Percentiles rank a stretch among this genome's conserved stretches.
phyloP scores from a whole-genome alignment of 2,797 vertebrate genomes.

The Acomys russatus region DNA sequence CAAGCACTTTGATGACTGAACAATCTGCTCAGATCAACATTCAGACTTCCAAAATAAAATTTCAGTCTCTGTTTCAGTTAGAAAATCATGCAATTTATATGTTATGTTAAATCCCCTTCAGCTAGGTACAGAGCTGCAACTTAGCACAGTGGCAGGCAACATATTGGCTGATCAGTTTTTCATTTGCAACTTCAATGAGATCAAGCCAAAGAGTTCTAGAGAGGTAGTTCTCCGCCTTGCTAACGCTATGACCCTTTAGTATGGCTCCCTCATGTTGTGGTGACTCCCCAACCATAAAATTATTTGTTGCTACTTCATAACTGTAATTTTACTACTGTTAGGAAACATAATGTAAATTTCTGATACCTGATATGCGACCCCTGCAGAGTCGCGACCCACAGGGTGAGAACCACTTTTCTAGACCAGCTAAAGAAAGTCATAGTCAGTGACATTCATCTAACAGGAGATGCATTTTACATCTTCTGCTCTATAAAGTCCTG shows the following conservation, averaged over 20 bases:
- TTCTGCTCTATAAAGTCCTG: neutral
- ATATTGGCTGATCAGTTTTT: neutral
- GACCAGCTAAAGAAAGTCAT: neutral
- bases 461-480: neutral
- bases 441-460: neutral
- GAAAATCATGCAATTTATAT: neutral
- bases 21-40: neutral
- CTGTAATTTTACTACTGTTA: neutral
- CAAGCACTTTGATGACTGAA: neutral
- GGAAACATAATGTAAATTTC: neutral
- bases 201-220: constrained; percentile 42
- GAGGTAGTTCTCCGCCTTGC: neutral
- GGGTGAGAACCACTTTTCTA: neutral
- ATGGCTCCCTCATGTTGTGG: neutral
- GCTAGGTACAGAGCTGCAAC: constrained; percentile 4
- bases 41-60: neutral
- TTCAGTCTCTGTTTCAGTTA: neutral
- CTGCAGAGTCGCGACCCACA: neutral
- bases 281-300: neutral
- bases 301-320: no score
- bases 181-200: constrained; percentile 14
- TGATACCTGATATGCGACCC: neutral
- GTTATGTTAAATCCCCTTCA: neutral
- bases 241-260: neutral
- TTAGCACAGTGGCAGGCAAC: neutral